Evolutionary conservation across 1,140 invertebrate species (phyloP), one percentile per base, ranked within the genome.

Genomic region (Artemia franciscana): DNA sequence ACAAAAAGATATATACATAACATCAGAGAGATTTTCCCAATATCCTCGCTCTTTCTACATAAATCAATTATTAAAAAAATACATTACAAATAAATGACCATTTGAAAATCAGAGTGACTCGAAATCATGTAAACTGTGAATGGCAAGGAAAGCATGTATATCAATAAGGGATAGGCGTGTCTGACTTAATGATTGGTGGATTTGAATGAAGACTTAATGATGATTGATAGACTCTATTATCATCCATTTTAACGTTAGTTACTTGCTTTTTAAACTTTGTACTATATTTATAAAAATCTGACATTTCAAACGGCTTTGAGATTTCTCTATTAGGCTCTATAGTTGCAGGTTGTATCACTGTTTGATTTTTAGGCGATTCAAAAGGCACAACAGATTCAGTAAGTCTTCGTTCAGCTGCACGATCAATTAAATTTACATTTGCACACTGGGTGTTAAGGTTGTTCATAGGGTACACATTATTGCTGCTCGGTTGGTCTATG

Each of bases 261-360:
- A 69, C 74, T 76, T 77, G 70, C 26, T 86, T 84, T 23, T 88
- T 79, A 72, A 85, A 91, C 70, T 91, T 91, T 25, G 88, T 91
- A 59, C 90, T 93, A 71, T 96, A 96, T 74, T 95, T 94, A 74
- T 94, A 96, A 75, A 93, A 94, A 72, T 96, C 91, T 0, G 89
- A 85, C 84, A 93, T 91, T 76, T 94, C 90, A 73, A 92, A 96
- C 12, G 91, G 91, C 72, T 96, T 95, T 0, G 87, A 88, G 27
- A 91, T 85, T 76, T 95, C 90, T 67, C 87, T 82, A 69, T 92
- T 93, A 0, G 89, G 88, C 69, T 90, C 87, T 74, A 85, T 90
- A 65, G 87, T 87, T 24, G 86, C 88, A 27, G 85, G 81, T 68
- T 88, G 84, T 18, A 91, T 86, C 0, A 91, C 78, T 0, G 85